phyloP scores from a whole-genome alignment of 1,140 invertebrate genomes.

The Zaprionus tsacasi region DNA sequence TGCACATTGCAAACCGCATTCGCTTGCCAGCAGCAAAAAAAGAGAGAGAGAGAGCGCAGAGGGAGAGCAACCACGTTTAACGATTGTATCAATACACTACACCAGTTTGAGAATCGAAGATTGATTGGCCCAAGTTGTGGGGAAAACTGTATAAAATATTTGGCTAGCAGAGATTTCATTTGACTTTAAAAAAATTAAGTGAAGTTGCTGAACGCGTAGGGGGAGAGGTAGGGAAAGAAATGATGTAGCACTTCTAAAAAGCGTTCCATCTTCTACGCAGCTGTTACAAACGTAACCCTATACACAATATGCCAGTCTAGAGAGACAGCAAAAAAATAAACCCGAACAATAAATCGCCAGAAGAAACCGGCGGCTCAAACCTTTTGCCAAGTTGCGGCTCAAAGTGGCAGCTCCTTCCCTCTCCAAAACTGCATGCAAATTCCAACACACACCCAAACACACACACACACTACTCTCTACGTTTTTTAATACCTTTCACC shows the following conservation, averaged over 20 bases:
- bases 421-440: slow-evolving; percentile 69
- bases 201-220: neutral
- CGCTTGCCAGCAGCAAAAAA: slow-evolving; percentile 40
- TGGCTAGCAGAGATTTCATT: neutral
- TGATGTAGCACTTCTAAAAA: neutral
- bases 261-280: neutral
- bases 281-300: neutral
- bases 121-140: slow-evolving; percentile 7
- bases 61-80: neutral
- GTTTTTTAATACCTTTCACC: slow-evolving; percentile 67
- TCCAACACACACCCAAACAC: neutral
- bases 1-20: slow-evolving; percentile 73
- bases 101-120: slow-evolving; percentile 4
- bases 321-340: slow-evolving; percentile 52
- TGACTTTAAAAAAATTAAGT: slow-evolving; percentile 4
- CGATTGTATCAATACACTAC: slow-evolving; percentile 11
- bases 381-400: slow-evolving; percentile 26
- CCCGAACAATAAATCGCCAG: slow-evolving; percentile 41
- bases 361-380: slow-evolving; percentile 8
- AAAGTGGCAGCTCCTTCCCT: slow-evolving; percentile 61
- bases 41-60: neutral
- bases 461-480: neutral
- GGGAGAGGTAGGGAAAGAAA: neutral
- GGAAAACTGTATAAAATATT: neutral
- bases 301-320: neutral